phyloP scores from a whole-genome alignment of 2,888 invertebrate genomes.

The Dasysyrphus tricinctus region DNA sequence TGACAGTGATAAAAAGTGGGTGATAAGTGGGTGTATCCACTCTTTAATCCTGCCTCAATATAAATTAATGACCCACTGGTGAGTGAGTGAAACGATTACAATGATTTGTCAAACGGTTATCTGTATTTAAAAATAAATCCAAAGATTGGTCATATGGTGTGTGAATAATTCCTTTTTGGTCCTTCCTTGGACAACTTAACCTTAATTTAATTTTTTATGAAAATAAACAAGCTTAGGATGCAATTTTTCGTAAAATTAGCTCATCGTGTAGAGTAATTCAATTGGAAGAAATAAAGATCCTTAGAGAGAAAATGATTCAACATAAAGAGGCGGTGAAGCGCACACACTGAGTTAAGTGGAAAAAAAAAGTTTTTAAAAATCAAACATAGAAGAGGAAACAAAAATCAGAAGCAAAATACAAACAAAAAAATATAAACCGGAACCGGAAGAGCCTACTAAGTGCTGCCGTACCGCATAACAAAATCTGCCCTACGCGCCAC shows the following conservation, averaged over 20 bases:
- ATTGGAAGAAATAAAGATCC: constrained; percentile 45
- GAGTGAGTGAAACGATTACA: constrained; percentile 66
- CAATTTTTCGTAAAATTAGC: constrained; percentile 65
- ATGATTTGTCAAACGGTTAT: constrained; percentile 62
- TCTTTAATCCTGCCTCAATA: constrained; percentile 23
- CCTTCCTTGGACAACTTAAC: neutral
- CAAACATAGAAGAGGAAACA: constrained; percentile 7
- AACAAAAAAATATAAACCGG: constrained; percentile 23
- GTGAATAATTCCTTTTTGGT: neutral
- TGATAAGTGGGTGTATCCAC: constrained; percentile 32
- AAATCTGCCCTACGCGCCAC: constrained; percentile 33
- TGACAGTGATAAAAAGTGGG: neutral
- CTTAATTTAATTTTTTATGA: neutral
- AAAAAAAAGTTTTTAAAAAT: neutral
- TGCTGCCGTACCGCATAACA: constrained; percentile 40
- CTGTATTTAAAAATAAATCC: neutral
- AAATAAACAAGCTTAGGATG: constrained; percentile 29
- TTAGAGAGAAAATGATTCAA: constrained; percentile 45
- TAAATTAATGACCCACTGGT: constrained; percentile 59
- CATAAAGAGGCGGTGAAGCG: constrained; percentile 27
- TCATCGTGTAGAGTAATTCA: constrained; percentile 58
- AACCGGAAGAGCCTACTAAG: constrained; percentile 42
- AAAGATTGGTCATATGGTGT: neutral
- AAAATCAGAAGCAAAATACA: constrained; percentile 7
- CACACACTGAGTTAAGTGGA: constrained; percentile 33